These are phyloP conservation scores for Mylabris sibirica DNA, from an alignment of 2,888 invertebrate species.

Conservation along the genomic window DNA sequence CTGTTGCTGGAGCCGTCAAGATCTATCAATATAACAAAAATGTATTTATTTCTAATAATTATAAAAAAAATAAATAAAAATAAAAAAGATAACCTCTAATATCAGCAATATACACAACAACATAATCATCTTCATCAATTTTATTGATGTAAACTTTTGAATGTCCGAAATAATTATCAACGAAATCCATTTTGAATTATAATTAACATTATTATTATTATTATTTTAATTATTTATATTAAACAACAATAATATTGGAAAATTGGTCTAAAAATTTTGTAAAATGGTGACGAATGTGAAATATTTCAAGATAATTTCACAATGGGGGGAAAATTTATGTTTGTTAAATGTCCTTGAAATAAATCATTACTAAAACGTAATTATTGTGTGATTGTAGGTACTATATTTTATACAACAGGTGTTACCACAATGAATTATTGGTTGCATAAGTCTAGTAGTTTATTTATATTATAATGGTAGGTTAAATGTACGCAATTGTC, in stretches of 20 bases:
- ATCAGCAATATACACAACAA: slow-evolving; percentile 44
- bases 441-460: neutral
- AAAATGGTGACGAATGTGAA: neutral
- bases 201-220: neutral
- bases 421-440: neutral
- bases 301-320: neutral
- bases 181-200: slow-evolving; percentile 25
- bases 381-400: neutral
- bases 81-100: slow-evolving; percentile 36
- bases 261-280: neutral
- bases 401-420: neutral
- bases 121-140: slow-evolving; percentile 35
- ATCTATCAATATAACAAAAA: slow-evolving; percentile 58
- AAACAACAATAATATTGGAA: neutral
- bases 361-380: neutral
- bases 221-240: neutral
- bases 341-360: neutral
- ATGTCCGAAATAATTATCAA: slow-evolving; percentile 35
- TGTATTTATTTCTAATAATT: neutral
- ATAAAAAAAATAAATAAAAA: slow-evolving; percentile 17
- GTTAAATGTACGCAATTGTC: neutral
- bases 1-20: slow-evolving; percentile 62
- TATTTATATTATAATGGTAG: neutral
- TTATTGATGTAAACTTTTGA: slow-evolving; percentile 36
- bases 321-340: neutral